phyloP scores from a whole-genome alignment of 2,797 vertebrate genomes.

The Characodon lateralis region DNA sequence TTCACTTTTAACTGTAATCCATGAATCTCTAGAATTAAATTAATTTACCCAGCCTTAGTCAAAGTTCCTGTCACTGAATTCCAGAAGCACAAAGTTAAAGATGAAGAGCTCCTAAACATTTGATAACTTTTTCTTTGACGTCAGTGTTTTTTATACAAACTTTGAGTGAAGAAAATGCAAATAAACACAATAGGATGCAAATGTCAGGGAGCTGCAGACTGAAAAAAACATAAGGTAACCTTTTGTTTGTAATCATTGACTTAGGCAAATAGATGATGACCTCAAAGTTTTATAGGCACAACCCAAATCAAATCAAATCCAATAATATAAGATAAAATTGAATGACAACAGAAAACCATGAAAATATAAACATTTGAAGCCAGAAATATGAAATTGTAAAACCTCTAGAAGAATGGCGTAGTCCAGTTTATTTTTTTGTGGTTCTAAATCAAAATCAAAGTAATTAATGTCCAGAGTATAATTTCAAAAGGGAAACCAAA shows the following conservation, averaged over 20 bases:
- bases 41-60: background rate
- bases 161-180: background rate
- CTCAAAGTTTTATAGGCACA: background rate
- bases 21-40: background rate
- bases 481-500: background rate
- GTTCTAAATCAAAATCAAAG: background rate
- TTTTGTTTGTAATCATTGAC: background rate
- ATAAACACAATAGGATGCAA: background rate
- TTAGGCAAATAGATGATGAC: background rate
- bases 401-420: background rate
- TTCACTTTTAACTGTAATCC: constrained; percentile 1
- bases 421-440: background rate
- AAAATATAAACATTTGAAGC: background rate
- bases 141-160: background rate
- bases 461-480: background rate
- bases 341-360: background rate
- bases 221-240: background rate
- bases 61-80: background rate
- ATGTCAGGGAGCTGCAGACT: background rate
- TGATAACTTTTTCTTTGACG: background rate
- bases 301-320: background rate
- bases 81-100: background rate
- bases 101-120: background rate
- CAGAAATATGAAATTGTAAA: background rate
- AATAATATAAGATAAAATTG: background rate